phyloP scores from a whole-genome alignment of 2,888 invertebrate genomes.

The Troides aeacus region DNA sequence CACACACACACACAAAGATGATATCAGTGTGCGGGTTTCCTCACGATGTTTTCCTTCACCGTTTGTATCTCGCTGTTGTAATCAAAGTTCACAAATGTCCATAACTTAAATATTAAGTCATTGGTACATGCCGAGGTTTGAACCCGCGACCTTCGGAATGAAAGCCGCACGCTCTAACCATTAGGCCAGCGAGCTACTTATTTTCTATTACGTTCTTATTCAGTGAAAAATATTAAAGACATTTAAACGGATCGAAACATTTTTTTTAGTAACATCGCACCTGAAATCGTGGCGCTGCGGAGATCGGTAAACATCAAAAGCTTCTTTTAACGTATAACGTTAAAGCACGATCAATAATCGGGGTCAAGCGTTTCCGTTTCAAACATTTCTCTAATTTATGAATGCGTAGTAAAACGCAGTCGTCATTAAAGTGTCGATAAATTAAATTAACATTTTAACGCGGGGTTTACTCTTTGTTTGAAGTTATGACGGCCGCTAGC shows the following conservation, averaged over 20 bases:
- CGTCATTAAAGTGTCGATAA: conserved; percentile 25
- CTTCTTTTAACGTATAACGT: conserved; percentile 23
- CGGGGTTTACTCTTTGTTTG: conserved; percentile 16
- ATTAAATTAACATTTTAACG: conserved; percentile 22
- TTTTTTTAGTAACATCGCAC: conserved; percentile 6
- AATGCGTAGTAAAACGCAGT: conserved; percentile 17
- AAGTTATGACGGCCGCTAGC: conserved; percentile 24
- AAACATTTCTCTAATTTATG: conserved; percentile 30
- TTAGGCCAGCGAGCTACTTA: too few relatives aligned
- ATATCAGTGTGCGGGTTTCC: too few relatives aligned
- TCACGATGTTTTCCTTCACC: too few relatives aligned
- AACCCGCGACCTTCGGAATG: too few relatives aligned
- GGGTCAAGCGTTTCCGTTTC: conserved; percentile 28
- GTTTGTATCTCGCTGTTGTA: too few relatives aligned
- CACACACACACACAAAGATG: too few relatives aligned
- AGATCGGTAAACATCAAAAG: conserved; percentile 28
- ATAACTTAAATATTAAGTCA: too few relatives aligned
- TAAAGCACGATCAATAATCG: conserved; percentile 27
- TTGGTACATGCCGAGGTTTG: too few relatives aligned
- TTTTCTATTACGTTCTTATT: too few relatives aligned
- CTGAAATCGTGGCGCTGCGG: conserved; percentile 11
- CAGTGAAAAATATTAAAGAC: neutral
- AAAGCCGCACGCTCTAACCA: too few relatives aligned
- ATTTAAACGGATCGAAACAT: neutral
- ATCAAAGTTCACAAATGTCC: too few relatives aligned